Evolutionary conservation across 2,113 vertebrate species (phyloP).

Genomic region (Chloropsis hardwickii): DNA sequence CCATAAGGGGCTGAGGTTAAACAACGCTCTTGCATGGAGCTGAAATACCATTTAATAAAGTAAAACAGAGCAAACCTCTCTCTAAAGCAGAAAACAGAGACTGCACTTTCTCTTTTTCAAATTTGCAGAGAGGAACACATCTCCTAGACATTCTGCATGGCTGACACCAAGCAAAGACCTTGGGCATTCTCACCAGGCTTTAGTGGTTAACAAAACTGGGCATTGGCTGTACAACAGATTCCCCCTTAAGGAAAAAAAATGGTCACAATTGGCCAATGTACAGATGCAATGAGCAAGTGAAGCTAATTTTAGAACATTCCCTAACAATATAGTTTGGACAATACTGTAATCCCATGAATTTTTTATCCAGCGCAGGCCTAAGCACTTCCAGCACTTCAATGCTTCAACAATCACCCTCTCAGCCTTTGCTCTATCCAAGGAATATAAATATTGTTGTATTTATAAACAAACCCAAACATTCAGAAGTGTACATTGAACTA

Average conservation of each 20-base stretch:
- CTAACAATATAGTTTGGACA: background rate
- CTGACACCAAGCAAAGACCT: background rate
- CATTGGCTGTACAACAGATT: background rate
- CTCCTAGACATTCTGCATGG: background rate
- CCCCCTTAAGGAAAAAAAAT: conserved; percentile 7
- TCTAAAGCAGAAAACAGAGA: background rate
- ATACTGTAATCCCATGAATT: background rate
- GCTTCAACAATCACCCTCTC: background rate
- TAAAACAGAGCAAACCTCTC: background rate
- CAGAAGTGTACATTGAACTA: background rate
- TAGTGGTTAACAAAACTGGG: background rate
- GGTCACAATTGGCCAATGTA: background rate
- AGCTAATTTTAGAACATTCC: background rate
- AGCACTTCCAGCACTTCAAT: background rate
- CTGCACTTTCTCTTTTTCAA: background rate
- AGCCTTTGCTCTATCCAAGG: background rate
- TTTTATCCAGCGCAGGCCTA: background rate
- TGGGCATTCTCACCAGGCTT: background rate
- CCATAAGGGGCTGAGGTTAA: background rate
- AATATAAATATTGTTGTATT: background rate
- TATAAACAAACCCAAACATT: background rate
- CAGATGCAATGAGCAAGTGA: background rate
- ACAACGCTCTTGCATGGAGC: background rate
- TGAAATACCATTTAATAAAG: background rate
- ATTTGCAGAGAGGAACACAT: background rate